A percentile compares a stretch with the other conserved stretches of the same genome.
These are phyloP conservation scores for Catostylus mosaicus DNA, from an alignment of 30 jellyfish, hydroid and myxozoan genomes.

Conservation along the genomic window DNA sequence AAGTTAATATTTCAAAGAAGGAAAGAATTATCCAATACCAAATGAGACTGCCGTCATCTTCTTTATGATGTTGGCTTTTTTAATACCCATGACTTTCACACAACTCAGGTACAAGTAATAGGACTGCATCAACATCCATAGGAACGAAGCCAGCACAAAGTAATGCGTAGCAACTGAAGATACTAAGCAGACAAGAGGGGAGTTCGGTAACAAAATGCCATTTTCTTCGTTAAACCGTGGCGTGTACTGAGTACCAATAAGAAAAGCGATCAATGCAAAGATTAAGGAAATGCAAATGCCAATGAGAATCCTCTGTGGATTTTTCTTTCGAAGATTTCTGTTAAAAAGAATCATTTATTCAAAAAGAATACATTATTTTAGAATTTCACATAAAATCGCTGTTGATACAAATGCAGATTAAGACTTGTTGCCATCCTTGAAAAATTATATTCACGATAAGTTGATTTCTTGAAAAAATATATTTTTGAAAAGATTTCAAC, in stretches of 20 bases:
- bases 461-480: no score
- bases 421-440: no score
- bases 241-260: slow-evolving; percentile 34
- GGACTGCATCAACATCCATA: slow-evolving; percentile 54
- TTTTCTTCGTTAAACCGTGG: slow-evolving; percentile 4
- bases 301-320: slow-evolving; percentile 38
- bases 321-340: slow-evolving; percentile 30
- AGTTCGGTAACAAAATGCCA: not conserved
- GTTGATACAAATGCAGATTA: not conserved
- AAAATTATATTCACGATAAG: no score
- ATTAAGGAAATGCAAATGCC: slow-evolving; percentile 26
- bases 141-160: slow-evolving; percentile 20
- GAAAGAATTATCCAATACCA: no score
- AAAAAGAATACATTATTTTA: no score
- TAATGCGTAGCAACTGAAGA: slow-evolving; percentile 32
- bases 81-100: slow-evolving; percentile 31
- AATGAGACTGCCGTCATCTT: slow-evolving; percentile 18
- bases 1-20: no score
- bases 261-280: slow-evolving; percentile 33
- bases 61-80: not conserved
- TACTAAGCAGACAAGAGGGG: slow-evolving; percentile 28
- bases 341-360: not conserved
- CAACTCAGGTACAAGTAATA: slow-evolving; percentile 44
- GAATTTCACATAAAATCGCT: not conserved
- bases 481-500: no score